Conservation (phyloP, 2,888 invertebrate genomes). For the Stictocephala bisonia region DNA sequence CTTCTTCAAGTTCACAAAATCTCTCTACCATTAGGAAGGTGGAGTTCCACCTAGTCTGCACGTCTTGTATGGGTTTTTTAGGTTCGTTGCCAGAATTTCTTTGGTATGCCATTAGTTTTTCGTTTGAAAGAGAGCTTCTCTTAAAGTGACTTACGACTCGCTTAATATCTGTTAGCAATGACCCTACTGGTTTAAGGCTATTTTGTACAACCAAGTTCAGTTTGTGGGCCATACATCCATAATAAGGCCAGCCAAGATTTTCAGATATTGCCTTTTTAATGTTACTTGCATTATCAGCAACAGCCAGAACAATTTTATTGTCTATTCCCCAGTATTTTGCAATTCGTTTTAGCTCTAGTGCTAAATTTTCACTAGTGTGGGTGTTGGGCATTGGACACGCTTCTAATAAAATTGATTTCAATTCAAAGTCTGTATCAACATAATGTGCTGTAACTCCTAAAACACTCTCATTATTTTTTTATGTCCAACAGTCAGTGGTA, state of each 20-base stretch:
- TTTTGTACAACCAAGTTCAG: neutral
- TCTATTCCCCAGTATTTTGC: slow-evolving; percentile 1
- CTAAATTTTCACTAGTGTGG: neutral
- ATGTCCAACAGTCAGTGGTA: neutral
- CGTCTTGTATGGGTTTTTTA: neutral
- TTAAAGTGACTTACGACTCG: neutral
- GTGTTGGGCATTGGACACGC: neutral
- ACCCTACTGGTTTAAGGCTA: neutral
- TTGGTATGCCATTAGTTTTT: neutral
- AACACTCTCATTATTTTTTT: neutral
- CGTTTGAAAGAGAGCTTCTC: neutral
- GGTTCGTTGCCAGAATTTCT: neutral
- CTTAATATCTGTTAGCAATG: neutral
- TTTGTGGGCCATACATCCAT: neutral
- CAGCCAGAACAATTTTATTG: neutral
- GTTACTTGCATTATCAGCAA: neutral
- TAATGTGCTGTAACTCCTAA: neutral
- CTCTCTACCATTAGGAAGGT: neutral
- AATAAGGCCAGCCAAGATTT: neutral
- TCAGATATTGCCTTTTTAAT: neutral
- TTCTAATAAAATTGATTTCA: neutral
- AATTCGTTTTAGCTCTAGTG: neutral
- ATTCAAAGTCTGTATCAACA: neutral
- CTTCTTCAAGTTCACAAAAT: slow-evolving; percentile 1
- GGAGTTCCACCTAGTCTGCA: neutral